Base-by-base conservation (phyloP, 2,113 vertebrate genomes). In the Rhabdomys dilectus region DNA sequence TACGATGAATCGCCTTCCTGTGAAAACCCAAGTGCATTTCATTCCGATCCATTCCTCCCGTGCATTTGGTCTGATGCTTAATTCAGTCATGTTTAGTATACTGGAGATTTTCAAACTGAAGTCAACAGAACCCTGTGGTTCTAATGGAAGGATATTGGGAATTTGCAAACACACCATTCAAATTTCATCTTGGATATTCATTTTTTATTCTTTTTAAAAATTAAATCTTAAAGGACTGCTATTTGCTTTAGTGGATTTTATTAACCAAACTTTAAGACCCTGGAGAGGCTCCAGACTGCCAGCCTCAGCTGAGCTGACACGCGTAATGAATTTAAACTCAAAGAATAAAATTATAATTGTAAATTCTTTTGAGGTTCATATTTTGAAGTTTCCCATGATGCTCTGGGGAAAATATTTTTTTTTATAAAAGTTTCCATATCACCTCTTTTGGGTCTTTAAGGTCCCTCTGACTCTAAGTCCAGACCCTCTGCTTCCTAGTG, bases 111-210 rank as follows among this genome's bases (percentile, higher is more conserved):
- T 80, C 94, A 94, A 91, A 87, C 42, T 66, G 36, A 92, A 13
- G 72, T 81, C 39, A 92, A 12, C 31, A 21, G 62, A 76, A 76
- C 3, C 16, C 51, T 5, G 36, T 24, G 36, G 31, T 93, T 94
- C 78, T 91, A 87, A 91, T 9, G 21, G 39, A 84, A 78, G 53
- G 45, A 70, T 36, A 12, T 8, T 78, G 34, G 4, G 2, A 80
- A 31, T 80, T 88, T n/a, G 34, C 31, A 66, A 89, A 73, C 76
- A 72, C 73, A 75, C 51, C 73, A 93, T 26, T 92, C 80, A 96
- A 92, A 93, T 93, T 96, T 84, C 78, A 94, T 53, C 93, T 64
- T 90, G 36, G 62, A 84, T 96, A 88, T 56, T 60, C 53, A 72
- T 80, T 95, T 91, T 34, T 5, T n/a, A 34, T 72, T 94, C 73